A percentile compares a stretch with the other conserved stretches of the same genome.
Conservation (phyloP, 2,113 vertebrate species). For the Cricetomys ansorgei region DNA sequence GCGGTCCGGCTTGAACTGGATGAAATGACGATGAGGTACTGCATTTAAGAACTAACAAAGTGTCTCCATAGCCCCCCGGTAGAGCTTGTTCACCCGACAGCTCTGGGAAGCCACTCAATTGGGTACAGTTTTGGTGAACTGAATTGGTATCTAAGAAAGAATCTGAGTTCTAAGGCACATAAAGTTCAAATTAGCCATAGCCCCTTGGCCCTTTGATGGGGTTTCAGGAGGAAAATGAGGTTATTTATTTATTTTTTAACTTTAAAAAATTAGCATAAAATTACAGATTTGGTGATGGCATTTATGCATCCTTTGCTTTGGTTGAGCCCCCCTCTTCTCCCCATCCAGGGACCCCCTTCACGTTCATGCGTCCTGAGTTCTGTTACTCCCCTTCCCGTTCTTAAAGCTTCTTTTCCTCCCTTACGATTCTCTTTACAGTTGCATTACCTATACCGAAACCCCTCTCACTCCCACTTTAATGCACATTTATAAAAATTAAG, state of each 20-base stretch:
- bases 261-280: background rate
- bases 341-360: background rate
- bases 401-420: too few relatives aligned
- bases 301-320: background rate
- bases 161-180: background rate
- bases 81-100: conserved; percentile 39
- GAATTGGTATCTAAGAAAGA: background rate
- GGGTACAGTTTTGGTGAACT: conserved; percentile 45
- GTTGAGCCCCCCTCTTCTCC: too few relatives aligned
- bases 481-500: background rate
- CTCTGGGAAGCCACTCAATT: conserved; percentile 47
- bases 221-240: background rate
- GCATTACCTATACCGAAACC: background rate
- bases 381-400: background rate
- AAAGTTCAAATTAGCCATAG: background rate
- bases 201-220: conserved; percentile 1
- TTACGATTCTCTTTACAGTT: background rate
- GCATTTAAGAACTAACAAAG: background rate
- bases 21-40: background rate
- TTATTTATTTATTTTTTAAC: background rate
- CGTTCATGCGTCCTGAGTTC: background rate
- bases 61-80: conserved; percentile 52
- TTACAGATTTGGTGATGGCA: background rate
- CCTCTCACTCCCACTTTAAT: background rate
- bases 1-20: conserved; percentile 2